Base-by-base conservation (phyloP, 2,888 invertebrate species). In the Drosophila paracracens region DNA sequence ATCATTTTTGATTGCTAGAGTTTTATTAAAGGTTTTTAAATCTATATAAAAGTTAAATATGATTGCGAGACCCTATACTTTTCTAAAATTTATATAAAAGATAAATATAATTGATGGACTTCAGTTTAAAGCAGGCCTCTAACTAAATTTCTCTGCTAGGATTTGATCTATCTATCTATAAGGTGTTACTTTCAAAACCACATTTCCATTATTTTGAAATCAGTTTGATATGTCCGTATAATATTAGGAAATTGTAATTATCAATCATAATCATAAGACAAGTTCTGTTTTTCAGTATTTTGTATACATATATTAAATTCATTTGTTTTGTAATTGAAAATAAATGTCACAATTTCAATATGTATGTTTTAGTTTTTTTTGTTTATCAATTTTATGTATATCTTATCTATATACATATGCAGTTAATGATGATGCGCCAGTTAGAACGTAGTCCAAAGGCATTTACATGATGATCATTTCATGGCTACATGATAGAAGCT, bases 401-500 rank as follows among this genome's bases (percentile, higher is more conserved):
- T 27, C 48, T 35, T 31, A 53, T 58, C 56, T 58, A 64, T 27
- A 59, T 40, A 75, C 46, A 21, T 31, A 31, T 58, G 69, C 61
- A 43, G 35, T 53, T 58, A 36, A 63, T 67, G 38, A 70, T 73
- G 62, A 59, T 63, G 29, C 16, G 48, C 78, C 63, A 35, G 21
- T 33, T 57, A 25, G 60, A 58, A 58, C 21, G 33, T 52, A 40
- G 6, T 54, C 18, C 69, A 52, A 25, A 11, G 64, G 79, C 70
- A 69, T 77, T 54, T 64, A 73, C 62, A 69, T 69, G 74, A 76
- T 71, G 72, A 82, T 83, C 74, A 77, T 69, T 76, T 65, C 74
- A 81, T 81, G 83, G 76, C 74, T 79, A 72, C 56, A 62, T 57
- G 35, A 64, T 70, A 74, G 70, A 54, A 54, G 70, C 78, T 84